A percentile compares a stretch with the other conserved stretches of the same genome.
phyloP scores from a whole-genome alignment of 1,140 invertebrate genomes.

The Bombus affinis region DNA sequence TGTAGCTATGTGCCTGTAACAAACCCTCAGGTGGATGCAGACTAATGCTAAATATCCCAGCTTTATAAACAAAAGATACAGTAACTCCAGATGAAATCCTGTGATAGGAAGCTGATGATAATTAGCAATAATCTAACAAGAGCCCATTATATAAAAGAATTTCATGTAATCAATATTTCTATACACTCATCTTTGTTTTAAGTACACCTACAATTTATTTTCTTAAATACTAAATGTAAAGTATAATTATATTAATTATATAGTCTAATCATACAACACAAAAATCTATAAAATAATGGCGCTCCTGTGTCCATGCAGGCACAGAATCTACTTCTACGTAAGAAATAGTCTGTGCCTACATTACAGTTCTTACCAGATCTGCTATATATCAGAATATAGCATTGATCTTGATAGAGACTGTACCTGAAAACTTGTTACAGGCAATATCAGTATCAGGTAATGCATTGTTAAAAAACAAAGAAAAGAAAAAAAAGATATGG shows the following conservation, averaged over 20 bases:
- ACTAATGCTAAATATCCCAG: slow-evolving; percentile 80
- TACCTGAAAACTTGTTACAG: slow-evolving; percentile 87
- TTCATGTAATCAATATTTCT: slow-evolving; percentile 8
- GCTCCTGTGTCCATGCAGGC: slow-evolving; percentile 82
- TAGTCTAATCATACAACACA: background rate
- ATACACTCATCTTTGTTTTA: background rate
- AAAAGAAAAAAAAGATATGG: background rate
- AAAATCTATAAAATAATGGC: slow-evolving; percentile 70
- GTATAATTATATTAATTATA: background rate
- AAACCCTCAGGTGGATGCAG: slow-evolving; percentile 87
- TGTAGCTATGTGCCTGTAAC: slow-evolving; percentile 85
- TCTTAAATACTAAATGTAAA: background rate
- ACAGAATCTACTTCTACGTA: slow-evolving; percentile 83
- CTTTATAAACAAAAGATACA: slow-evolving; percentile 65
- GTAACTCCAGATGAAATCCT: slow-evolving; percentile 56
- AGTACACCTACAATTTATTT: background rate
- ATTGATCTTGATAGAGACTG: slow-evolving; percentile 75
- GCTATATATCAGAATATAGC: slow-evolving; percentile 39
- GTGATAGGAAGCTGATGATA: slow-evolving; percentile 74
- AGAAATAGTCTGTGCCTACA: slow-evolving; percentile 85
- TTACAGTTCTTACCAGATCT: slow-evolving; percentile 77
- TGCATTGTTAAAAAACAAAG: slow-evolving; percentile 21
- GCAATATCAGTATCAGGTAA: slow-evolving; percentile 70
- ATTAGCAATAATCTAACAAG: slow-evolving; percentile 80
- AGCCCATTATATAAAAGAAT: slow-evolving; percentile 68